Evolutionary conservation across 2,797 vertebrate species (phyloP).

Genomic region (Buphagus erythrorhynchus): DNA sequence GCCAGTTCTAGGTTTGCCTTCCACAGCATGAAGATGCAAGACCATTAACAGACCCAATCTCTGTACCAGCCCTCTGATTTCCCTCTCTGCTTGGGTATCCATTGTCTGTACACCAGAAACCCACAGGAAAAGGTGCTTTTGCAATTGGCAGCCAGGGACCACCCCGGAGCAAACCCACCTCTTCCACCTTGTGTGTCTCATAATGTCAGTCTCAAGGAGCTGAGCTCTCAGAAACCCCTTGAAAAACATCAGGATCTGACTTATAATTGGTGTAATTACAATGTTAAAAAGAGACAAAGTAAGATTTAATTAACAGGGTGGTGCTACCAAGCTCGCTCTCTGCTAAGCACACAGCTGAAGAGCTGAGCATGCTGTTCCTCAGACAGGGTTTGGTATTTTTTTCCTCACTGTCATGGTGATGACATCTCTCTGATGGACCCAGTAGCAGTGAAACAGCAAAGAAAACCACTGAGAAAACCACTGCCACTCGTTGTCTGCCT

Average conservation of each 20-base stretch:
- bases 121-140: not conserved
- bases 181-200: not conserved
- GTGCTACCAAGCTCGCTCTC: not conserved
- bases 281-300: not conserved
- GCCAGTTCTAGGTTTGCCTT: not conserved
- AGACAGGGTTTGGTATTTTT: not conserved
- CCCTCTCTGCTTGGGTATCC: not conserved
- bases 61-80: not conserved
- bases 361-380: not conserved
- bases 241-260: slow-evolving; percentile 23
- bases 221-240: not conserved
- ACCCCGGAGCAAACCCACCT: not conserved
- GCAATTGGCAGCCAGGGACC: not conserved
- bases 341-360: not conserved
- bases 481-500: not conserved
- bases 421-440: slow-evolving; percentile 1
- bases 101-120: not conserved
- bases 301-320: slow-evolving; percentile 9
- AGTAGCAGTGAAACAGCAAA: not conserved
- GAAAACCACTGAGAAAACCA: not conserved
- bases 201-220: not conserved
- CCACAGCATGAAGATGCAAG: not conserved
- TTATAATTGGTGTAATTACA: slow-evolving; percentile 34
- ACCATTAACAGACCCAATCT: not conserved
- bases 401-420: not conserved